These are phyloP conservation scores for Sciurus vulgaris DNA, from an alignment of 2,797 vertebrate genomes.

Conservation along the genomic window DNA sequence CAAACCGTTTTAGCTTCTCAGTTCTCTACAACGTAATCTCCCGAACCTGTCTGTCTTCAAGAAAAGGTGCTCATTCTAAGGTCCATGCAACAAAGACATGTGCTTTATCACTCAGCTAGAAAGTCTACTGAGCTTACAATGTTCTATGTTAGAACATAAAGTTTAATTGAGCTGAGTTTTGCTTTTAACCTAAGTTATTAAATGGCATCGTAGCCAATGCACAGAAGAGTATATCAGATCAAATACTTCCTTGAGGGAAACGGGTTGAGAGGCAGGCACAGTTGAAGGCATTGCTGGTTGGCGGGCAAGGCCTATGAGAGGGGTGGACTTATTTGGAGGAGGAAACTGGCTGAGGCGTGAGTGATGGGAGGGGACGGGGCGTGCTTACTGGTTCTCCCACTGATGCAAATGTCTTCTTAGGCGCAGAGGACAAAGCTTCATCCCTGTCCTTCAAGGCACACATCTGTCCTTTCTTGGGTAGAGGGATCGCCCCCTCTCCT, in stretches of 20 bases:
- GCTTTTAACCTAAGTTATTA: constrained; percentile 12
- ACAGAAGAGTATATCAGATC: neutral
- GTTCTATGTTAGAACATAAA: neutral
- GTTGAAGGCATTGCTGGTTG: neutral
- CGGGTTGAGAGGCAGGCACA: neutral
- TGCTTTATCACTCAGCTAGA: neutral
- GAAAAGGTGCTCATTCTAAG: neutral
- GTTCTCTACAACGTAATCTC: constrained; percentile 19
- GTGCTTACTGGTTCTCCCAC: neutral
- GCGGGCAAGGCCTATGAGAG: neutral
- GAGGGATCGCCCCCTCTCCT: neutral
- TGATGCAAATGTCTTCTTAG: neutral
- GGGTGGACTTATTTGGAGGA: neutral
- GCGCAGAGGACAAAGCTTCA: neutral
- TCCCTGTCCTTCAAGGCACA: neutral
- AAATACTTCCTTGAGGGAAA: neutral
- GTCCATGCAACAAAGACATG: neutral
- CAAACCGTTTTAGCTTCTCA: constrained; percentile 4
- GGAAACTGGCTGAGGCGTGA: neutral
- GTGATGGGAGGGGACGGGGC: neutral
- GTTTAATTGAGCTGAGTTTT: neutral
- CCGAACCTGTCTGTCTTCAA: neutral
- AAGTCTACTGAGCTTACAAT: neutral
- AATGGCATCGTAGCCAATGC: neutral
- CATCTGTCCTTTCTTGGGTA: neutral